phyloP scores from a whole-genome alignment of 2,888 invertebrate species.

The Chalcosyrphus nemorum region DNA sequence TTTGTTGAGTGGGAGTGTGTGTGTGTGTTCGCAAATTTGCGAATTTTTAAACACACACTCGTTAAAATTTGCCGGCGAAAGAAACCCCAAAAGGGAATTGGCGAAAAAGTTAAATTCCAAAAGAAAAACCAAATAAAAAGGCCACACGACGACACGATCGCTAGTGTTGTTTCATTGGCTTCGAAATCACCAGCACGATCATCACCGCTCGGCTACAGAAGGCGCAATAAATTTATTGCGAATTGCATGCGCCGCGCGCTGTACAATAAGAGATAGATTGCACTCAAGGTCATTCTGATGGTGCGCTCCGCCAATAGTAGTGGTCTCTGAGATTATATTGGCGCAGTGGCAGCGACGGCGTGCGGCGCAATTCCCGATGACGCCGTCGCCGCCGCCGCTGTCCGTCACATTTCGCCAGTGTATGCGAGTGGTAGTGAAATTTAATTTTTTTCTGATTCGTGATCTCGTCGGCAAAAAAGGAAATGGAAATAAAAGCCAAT shows the following conservation, averaged over 20 bases:
- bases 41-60: constrained; percentile 11
- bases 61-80: constrained; percentile 23
- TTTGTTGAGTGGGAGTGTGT: no score
- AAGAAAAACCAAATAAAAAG: constrained; percentile 11
- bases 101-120: constrained; percentile 15
- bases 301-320: constrained; percentile 52
- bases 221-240: constrained; percentile 54
- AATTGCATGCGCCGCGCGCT: constrained; percentile 52
- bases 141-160: constrained; percentile 36
- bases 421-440: constrained; percentile 33
- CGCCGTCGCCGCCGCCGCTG: neutral
- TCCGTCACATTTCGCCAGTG: no score
- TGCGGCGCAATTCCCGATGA: constrained; percentile 57
- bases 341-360: constrained; percentile 42
- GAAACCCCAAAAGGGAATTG: constrained; percentile 31
- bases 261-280: constrained; percentile 35
- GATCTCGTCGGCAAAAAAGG: constrained; percentile 28
- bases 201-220: constrained; percentile 17
- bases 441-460: constrained; percentile 46
- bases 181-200: neutral
- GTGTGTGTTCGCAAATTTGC: constrained; percentile 7
- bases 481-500: constrained; percentile 46
- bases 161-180: constrained; percentile 42
- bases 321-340: constrained; percentile 38
- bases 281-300: constrained; percentile 62